Percentiles rank a stretch among this genome's conserved stretches.
Conservation (phyloP, 2,113 vertebrate genomes). For the Dunckerocampus dactyliophorus region DNA sequence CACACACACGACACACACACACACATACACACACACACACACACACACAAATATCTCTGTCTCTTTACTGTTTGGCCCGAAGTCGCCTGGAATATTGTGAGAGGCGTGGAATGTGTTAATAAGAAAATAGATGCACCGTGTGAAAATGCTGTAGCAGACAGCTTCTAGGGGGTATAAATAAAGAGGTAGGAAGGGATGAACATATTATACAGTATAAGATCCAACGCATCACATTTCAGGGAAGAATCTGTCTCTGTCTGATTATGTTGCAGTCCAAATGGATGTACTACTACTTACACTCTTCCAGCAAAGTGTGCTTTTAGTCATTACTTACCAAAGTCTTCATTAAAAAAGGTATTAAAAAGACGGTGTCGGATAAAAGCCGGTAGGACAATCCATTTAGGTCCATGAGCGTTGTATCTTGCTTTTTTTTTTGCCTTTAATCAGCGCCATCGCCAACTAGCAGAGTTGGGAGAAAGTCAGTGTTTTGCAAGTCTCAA, state of each 20-base stretch:
- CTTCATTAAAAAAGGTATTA: no score
- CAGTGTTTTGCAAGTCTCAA: no score
- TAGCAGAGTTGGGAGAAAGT: no score
- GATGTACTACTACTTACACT: no score
- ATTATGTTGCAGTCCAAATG: no score
- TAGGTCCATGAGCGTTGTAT: no score
- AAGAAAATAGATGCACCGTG: conserved; percentile 18
- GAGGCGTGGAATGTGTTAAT: conserved; percentile 16
- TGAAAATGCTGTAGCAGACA: conserved; percentile 8
- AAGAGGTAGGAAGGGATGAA: not conserved
- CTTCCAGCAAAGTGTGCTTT: no score
- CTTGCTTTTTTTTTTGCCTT: no score
- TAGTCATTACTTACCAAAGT: no score
- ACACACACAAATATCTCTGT: conserved; percentile 6
- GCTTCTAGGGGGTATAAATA: not conserved
- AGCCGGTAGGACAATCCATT: no score
- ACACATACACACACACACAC: conserved; percentile 9
- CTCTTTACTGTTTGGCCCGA: conserved; percentile 25
- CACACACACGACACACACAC: conserved; percentile 11
- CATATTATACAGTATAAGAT: not conserved
- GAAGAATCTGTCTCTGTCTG: not conserved
- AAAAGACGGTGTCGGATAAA: no score
- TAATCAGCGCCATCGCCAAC: no score
- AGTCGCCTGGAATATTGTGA: conserved; percentile 15
- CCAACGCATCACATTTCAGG: not conserved